A percentile compares a stretch with the other conserved stretches of the same genome.
phyloP scores from a whole-genome alignment of 2,888 invertebrate genomes.

The Trachelus iudaicus region DNA sequence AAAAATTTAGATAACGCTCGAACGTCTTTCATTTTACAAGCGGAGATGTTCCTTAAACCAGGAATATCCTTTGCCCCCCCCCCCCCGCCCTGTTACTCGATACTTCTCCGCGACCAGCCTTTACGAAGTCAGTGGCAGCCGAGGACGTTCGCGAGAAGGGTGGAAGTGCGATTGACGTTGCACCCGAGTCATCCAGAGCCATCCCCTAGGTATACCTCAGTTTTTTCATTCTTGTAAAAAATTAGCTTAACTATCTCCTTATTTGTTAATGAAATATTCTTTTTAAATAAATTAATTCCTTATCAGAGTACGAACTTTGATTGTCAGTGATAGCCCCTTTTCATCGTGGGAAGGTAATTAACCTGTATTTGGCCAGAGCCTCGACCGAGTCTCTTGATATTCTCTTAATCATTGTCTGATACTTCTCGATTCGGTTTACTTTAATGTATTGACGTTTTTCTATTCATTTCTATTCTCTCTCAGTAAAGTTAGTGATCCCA shows the following conservation, averaged over 20 bases:
- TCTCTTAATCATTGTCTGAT: not conserved
- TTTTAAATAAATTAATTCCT: not conserved
- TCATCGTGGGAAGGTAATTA: not conserved
- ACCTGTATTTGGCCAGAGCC: too few species aligned
- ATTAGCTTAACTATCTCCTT: not conserved
- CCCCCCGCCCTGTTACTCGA: not conserved
- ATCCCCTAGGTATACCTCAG: constrained; percentile 34
- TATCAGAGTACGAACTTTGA: not conserved
- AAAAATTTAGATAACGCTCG: too few species aligned
- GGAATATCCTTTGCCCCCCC: not conserved
- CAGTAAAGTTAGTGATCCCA: not conserved
- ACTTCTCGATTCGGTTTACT: not conserved
- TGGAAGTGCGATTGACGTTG: constrained; percentile 33
- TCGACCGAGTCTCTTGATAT: not conserved
- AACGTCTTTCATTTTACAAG: too few species aligned
- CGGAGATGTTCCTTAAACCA: too few species aligned
- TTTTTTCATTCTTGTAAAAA: constrained; percentile 17
- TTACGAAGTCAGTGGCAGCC: not conserved
- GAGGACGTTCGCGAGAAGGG: constrained; percentile 31
- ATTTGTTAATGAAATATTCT: not conserved
- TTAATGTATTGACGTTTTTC: not conserved
- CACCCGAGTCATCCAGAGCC: constrained; percentile 7
- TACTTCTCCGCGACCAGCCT: not conserved
- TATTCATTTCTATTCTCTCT: not conserved
- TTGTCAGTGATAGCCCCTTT: not conserved